Percentiles rank a stretch among this genome's conserved stretches.
Conservation (phyloP, 1,140 invertebrate genomes). For the Paraescarpia echinospica region DNA sequence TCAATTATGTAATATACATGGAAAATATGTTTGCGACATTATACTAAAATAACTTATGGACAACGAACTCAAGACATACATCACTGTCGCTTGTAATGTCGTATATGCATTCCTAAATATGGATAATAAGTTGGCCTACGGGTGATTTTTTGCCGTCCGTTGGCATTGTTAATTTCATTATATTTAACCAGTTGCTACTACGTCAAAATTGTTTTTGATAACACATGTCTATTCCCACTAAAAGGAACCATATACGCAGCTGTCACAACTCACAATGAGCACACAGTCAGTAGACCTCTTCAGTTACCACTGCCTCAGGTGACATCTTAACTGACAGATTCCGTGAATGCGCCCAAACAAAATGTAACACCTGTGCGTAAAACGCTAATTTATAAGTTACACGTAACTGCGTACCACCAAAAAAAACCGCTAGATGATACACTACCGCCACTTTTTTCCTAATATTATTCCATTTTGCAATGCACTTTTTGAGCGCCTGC, state of each 20-base stretch:
- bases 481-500: not conserved
- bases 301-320: not conserved
- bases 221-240: too few relatives aligned
- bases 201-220: too few relatives aligned
- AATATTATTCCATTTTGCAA: not conserved
- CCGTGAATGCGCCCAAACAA: not conserved
- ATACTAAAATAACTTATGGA: not conserved
- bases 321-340: not conserved
- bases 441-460: not conserved
- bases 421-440: not conserved
- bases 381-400: not conserved
- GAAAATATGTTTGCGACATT: not conserved
- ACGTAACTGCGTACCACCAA: not conserved
- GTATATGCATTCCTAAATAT: not conserved
- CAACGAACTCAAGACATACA: not conserved
- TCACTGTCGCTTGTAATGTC: not conserved
- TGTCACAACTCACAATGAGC: not conserved
- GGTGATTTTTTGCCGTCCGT: too few relatives aligned
- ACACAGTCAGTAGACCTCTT: not conserved
- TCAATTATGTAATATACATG: not conserved
- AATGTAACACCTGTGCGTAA: not conserved
- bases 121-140: too few relatives aligned
- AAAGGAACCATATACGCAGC: too few relatives aligned
- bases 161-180: too few relatives aligned
- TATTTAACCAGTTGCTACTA: too few relatives aligned